Base-by-base conservation (phyloP, 2,888 invertebrate species). In the Monochamus alternatus region DNA sequence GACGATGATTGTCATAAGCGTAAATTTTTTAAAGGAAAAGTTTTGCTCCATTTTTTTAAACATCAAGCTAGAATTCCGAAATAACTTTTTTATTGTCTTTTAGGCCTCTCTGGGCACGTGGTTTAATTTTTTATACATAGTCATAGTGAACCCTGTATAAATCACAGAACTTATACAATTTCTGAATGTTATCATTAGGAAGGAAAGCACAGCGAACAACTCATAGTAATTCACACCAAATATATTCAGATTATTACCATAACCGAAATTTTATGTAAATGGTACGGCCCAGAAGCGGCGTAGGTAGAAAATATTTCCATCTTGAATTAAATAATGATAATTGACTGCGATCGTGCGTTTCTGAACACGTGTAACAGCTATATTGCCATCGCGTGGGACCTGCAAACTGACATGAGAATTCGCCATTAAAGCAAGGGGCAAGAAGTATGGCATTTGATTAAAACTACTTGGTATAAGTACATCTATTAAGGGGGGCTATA, bases 401-500 rank as follows among this genome's bases (percentile, higher is more conserved):
- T 38, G 66, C 73, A 75, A 79, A 78, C 77, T 79, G 79, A 80
- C 86, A 86, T 84, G 85, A 85, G 86, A 87, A 85, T 85, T 84
- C 78, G 82, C 86, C 85, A 87, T 87, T 87, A 86, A 85, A 85
- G 85, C 84, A 38, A 81, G 81, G 79, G 75, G 81, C 81, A 84
- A 86, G 84, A 83, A 82, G 83, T 84, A 85, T 83, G 85, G 83
- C 85, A 85, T 85, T 86, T 86, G 85, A 86, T 86, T 86, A 86
- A 86, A 86, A 86, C 84, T 81, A 83, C 81, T 83, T 74, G 80
- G 84, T 84, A 81, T 80, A 83, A 86, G 84, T 84, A 85, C 85
- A 86, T 85, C 84, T 83, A 86, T 86, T 86, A 86, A 84, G 77
- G 78, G 79, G 81, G 80, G 82, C 82, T 82, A 84, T 85, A 84